A percentile compares a stretch with the other conserved stretches of the same genome.
phyloP scores from a whole-genome alignment of 1,140 invertebrate genomes.

The Sarcophaga bullata region DNA sequence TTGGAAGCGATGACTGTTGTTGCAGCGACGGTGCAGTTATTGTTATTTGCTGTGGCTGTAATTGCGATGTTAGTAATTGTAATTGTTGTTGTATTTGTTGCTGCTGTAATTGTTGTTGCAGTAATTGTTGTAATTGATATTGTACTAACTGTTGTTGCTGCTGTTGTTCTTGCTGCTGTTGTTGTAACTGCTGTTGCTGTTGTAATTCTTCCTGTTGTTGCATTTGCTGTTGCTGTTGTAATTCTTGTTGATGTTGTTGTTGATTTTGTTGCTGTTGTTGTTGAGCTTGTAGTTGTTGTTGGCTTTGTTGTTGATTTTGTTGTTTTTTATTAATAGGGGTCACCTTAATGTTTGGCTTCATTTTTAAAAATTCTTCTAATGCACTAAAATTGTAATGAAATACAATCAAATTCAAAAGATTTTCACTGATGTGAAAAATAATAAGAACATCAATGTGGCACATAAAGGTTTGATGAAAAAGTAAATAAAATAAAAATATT shows the following conservation, averaged over 20 bases:
- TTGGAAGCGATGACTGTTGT: constrained; percentile 45
- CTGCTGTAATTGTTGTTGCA: constrained; percentile 52
- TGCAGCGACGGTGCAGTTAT: constrained; percentile 36
- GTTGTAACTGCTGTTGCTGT: constrained; percentile 53
- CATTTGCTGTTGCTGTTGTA: constrained; percentile 49
- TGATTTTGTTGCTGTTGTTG: constrained; percentile 16
- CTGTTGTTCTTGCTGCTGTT: constrained; percentile 49
- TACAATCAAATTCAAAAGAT: no score
- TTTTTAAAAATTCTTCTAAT: constrained; percentile 66
- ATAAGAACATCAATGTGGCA: no score
- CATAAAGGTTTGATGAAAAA: no score
- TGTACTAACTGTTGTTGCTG: constrained; percentile 45
- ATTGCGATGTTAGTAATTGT: constrained; percentile 53
- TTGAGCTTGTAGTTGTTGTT: constrained; percentile 29
- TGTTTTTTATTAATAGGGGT: constrained; percentile 57
- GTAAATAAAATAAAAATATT: no score
- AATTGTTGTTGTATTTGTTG: constrained; percentile 46
- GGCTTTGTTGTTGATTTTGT: constrained; percentile 17
- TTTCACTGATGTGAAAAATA: no score
- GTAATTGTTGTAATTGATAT: constrained; percentile 50
- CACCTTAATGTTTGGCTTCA: constrained; percentile 67
- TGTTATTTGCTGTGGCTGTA: constrained; percentile 46
- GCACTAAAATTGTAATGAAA: constrained; percentile 44
- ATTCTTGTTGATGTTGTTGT: constrained; percentile 50
- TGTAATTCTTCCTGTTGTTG: constrained; percentile 44